These are phyloP conservation scores for Pardosa pseudoannulata DNA, from an alignment of 2,888 invertebrate species.

Conservation along the genomic window DNA sequence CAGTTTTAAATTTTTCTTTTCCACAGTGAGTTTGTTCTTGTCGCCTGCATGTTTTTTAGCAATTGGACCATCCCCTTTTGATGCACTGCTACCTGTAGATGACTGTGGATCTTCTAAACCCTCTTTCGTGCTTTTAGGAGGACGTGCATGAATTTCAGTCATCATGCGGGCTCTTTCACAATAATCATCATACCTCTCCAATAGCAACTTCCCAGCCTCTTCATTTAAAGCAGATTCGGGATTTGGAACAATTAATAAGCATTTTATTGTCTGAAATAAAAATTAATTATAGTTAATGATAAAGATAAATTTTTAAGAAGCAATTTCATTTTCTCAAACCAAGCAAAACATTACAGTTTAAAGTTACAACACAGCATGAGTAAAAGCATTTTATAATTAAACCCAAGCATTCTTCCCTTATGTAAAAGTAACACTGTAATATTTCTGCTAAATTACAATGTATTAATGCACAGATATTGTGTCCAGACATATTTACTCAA, in stretches of 20 bases:
- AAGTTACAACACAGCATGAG: too few relatives aligned
- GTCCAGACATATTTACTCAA: too few relatives aligned
- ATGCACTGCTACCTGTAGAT: slow-evolving; percentile 76
- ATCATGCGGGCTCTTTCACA: slow-evolving; percentile 91
- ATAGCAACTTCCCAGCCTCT: slow-evolving; percentile 94
- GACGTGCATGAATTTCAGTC: slow-evolving; percentile 90
- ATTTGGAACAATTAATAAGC: slow-evolving; percentile 97
- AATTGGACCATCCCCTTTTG: slow-evolving; percentile 83
- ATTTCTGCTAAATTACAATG: too few relatives aligned
- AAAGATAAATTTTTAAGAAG: too few relatives aligned
- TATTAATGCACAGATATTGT: too few relatives aligned
- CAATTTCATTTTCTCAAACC: too few relatives aligned
- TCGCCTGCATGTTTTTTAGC: slow-evolving; percentile 92
- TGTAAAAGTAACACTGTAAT: too few relatives aligned
- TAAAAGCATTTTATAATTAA: too few relatives aligned
- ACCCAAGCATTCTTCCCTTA: too few relatives aligned
- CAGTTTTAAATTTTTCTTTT: slow-evolving; percentile 81
- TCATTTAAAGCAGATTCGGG: slow-evolving; percentile 97
- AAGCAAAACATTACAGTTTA: too few relatives aligned
- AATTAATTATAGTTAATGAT: too few relatives aligned
- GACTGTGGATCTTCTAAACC: slow-evolving; percentile 69
- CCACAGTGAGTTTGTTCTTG: slow-evolving; percentile 83
- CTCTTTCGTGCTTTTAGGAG: slow-evolving; percentile 75
- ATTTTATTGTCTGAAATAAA: slow-evolving; percentile 87
- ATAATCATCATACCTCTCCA: slow-evolving; percentile 95